Conservation (phyloP, 2,888 invertebrate species). For the Drosophila nr. perissopoda region DNA sequence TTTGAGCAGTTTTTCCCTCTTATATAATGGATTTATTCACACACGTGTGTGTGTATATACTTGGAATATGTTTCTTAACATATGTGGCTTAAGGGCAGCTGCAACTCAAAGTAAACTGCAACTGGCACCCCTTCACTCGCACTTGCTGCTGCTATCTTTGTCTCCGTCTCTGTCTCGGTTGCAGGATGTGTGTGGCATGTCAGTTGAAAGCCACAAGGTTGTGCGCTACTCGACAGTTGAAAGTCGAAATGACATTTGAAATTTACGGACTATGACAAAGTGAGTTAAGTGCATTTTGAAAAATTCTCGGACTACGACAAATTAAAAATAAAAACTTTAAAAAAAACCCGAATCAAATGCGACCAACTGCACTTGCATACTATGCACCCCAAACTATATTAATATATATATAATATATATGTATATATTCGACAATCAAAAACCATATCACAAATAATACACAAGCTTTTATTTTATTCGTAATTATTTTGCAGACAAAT, state of each 20-base stretch:
- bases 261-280: slow-evolving; percentile 79
- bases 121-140: slow-evolving; percentile 32
- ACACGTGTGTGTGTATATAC: background rate
- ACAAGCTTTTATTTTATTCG: background rate
- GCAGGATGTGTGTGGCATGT: slow-evolving; percentile 29
- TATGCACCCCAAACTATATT: too few relatives aligned
- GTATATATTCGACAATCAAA: too few relatives aligned
- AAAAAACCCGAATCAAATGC: slow-evolving; percentile 14
- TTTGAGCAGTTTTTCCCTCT: background rate
- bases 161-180: background rate
- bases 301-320: slow-evolving; percentile 51
- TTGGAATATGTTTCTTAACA: background rate
- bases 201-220: slow-evolving; percentile 74
- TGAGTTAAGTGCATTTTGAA: slow-evolving; percentile 77
- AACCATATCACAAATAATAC: background rate
- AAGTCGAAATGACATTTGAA: slow-evolving; percentile 75
- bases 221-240: slow-evolving; percentile 66
- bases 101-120: slow-evolving; percentile 21
- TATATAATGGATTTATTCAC: background rate
- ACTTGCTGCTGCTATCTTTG: slow-evolving; percentile 8
- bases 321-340: slow-evolving; percentile 52
- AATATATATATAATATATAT: background rate
- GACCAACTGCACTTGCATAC: background rate
- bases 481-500: background rate
- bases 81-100: slow-evolving; percentile 12